Evolutionary conservation across 2,888 invertebrate genomes (phyloP), one percentile per base, ranked within the genome.

Genomic region (Lasioglossum pauxillum): DNA sequence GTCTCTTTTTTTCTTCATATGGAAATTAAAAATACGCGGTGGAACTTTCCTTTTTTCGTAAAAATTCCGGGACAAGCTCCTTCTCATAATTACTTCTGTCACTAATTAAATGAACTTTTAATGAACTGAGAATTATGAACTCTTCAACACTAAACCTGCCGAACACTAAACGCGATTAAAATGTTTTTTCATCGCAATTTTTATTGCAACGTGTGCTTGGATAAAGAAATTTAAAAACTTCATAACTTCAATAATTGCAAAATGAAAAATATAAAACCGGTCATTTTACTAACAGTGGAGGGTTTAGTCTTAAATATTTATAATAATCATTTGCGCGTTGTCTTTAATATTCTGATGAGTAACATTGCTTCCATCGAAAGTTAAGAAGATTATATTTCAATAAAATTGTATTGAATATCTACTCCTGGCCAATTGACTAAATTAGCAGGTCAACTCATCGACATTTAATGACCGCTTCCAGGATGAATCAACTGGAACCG

Each of bases 401-500:
- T 49, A 49, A 14, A 53, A 53, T 53, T 53, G 23, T 7, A 16
- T n/a, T 5, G 60, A 64, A 27, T 64, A 31, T 27, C n/a, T 16
- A 16, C 7, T 64, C 2, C 27, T 7, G 31, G 7, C 7, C 16
- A 16, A 64, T 64, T 64, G 16, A 60, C 53, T 23, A 8, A 53
- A 64, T 64, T 38, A 38, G 64, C 23, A 80, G 41, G 38, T 75
- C 67, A 49, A 75, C 49, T 67, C 60, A 67, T 75, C 49, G 49
- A 44, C 19, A 46, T 27, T 38, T 46, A 79, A 74, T 60, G 60
- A 64, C 16, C 12, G n/a, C 35, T 74, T 74, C 27, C 57, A 46
- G 27, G 74, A 64, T 38, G 46, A n/a, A 41, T 74, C 74, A 38
- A 74, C 64, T 35, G 75, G 14, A 41, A 67, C 14, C 49, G 64